Evolutionary conservation across 2,888 invertebrate genomes (phyloP).

Genomic region (Brachyptera risi): DNA sequence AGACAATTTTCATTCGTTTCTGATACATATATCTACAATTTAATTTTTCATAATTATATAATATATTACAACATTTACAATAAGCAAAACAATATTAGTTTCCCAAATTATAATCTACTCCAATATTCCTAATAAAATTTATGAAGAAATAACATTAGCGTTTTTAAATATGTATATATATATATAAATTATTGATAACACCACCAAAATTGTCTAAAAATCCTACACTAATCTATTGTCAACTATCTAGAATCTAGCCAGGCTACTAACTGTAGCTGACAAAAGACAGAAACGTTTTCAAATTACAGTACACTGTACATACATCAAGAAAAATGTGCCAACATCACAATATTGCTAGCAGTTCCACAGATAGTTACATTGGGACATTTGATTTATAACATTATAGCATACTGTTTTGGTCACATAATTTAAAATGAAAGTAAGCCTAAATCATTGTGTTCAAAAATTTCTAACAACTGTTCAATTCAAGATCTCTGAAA

Average conservation of each 20-base stretch:
- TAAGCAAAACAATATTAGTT: not conserved
- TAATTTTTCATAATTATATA: not conserved
- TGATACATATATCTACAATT: not conserved
- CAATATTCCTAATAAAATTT: not conserved
- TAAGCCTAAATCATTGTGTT: too few species aligned
- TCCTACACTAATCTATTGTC: not conserved
- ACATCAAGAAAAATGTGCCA: too few species aligned
- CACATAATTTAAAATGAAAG: too few species aligned
- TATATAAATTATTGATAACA: slow-evolving; percentile 13
- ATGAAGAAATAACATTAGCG: not conserved
- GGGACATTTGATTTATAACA: too few species aligned
- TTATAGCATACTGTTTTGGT: too few species aligned
- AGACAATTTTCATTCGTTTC: not conserved
- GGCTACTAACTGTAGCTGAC: too few species aligned
- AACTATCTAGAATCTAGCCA: too few species aligned
- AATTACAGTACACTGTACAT: not conserved
- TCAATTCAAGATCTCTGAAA: too few species aligned
- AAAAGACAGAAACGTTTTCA: not conserved
- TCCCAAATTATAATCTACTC: slow-evolving; percentile 12
- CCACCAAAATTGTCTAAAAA: slow-evolving; percentile 19
- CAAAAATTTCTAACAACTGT: too few species aligned
- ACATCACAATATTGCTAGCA: too few species aligned
- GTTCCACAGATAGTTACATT: too few species aligned
- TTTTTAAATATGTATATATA: too few species aligned
- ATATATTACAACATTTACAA: slow-evolving; percentile 3